phyloP scores from a whole-genome alignment of 2,888 invertebrate genomes.

The Steinernema carpocapsae region DNA sequence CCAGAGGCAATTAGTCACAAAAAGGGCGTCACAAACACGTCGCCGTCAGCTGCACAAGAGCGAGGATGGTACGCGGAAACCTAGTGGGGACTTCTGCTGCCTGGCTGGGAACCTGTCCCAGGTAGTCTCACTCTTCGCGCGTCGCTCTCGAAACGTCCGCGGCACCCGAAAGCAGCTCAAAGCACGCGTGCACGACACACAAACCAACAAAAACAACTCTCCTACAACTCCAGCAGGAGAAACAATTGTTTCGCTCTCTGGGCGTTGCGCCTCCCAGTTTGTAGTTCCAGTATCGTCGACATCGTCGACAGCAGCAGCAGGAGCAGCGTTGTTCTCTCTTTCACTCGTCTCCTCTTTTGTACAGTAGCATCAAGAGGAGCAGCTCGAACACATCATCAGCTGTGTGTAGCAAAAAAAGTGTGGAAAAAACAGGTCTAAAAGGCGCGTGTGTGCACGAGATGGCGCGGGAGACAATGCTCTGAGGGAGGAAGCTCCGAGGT shows the following conservation, averaged over 20 bases:
- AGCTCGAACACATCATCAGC: too few species aligned
- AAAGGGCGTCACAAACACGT: slow-evolving; percentile 17
- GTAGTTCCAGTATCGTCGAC: slow-evolving; percentile 29
- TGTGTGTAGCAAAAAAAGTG: slow-evolving; percentile 26
- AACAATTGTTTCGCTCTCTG: slow-evolving; percentile 13
- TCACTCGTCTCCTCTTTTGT: slow-evolving; percentile 1
- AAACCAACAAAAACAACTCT: slow-evolving; percentile 26
- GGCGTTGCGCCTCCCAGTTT: neutral
- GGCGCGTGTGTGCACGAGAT: too few species aligned
- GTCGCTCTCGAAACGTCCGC: slow-evolving; percentile 24
- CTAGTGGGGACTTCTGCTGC: too few species aligned
- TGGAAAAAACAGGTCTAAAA: slow-evolving; percentile 27
- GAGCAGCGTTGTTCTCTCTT: too few species aligned
- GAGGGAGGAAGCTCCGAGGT: too few species aligned
- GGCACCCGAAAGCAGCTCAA: slow-evolving; percentile 5
- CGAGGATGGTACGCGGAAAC: too few species aligned
- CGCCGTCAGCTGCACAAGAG: neutral
- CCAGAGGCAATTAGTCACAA: neutral
- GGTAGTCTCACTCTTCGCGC: slow-evolving; percentile 1
- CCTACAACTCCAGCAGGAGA: neutral
- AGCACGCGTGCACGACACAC: neutral
- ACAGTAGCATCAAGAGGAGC: slow-evolving; percentile 27
- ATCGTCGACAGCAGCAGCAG: too few species aligned
- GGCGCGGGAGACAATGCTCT: slow-evolving; percentile 21
- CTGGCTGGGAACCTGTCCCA: too few species aligned